These are phyloP conservation scores for Pseudolaguvia tuberculata DNA, from an alignment of 2,113 vertebrate genomes.

Conservation along the genomic window DNA sequence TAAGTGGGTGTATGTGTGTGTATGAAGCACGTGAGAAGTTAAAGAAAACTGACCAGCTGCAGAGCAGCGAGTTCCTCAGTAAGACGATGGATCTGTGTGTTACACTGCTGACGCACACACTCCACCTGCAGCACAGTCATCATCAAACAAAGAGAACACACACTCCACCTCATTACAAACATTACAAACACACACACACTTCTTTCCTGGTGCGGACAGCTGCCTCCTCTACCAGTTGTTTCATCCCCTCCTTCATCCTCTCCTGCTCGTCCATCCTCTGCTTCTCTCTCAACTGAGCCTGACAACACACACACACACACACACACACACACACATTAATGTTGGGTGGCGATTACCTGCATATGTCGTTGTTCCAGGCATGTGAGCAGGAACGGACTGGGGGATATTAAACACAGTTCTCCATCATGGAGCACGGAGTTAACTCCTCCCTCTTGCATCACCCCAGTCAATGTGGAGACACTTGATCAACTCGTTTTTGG, in stretches of 20 bases:
- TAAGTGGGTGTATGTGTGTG: background rate
- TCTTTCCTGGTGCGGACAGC: conserved; percentile 76
- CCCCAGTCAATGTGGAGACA: too few species aligned
- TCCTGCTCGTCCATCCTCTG: conserved; percentile 80
- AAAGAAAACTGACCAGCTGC: conserved; percentile 74
- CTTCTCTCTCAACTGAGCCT: conserved; percentile 84
- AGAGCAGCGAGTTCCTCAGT: conserved; percentile 81
- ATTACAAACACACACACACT: conserved; percentile 55
- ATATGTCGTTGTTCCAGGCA: background rate
- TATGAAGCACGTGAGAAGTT: background rate
- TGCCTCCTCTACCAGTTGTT: conserved; percentile 76
- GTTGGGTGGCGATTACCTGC: background rate
- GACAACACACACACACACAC: conserved; percentile 5
- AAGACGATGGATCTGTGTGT: conserved; percentile 77
- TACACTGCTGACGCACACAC: conserved; percentile 77
- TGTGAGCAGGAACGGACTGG: too few species aligned
- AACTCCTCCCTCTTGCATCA: too few species aligned
- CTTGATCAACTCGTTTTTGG: too few species aligned
- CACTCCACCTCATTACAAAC: conserved; percentile 1
- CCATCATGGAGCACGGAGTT: too few species aligned
- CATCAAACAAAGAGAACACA: background rate
- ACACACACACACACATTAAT: conserved; percentile 3
- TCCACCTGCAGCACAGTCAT: conserved; percentile 71
- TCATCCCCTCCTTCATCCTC: conserved; percentile 78
- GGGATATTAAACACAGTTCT: too few species aligned